Evolutionary conservation across 1,140 invertebrate species (phyloP).

Genomic region (Euwallacea similis): DNA sequence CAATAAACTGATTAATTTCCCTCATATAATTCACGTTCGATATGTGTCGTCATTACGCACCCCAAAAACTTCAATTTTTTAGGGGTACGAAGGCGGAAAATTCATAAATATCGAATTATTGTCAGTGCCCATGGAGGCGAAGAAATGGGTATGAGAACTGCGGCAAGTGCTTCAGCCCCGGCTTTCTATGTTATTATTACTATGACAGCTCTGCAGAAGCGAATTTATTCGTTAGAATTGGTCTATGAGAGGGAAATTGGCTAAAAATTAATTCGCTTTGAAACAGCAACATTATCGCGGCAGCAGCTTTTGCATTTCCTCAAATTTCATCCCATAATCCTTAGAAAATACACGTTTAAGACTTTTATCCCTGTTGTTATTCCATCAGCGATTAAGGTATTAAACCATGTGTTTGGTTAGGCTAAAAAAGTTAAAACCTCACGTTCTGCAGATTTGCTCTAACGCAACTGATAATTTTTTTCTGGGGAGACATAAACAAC

Average conservation of each 20-base stretch:
- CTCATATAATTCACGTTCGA: too few relatives aligned
- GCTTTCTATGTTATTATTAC: too few relatives aligned
- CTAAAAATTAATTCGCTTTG: too few relatives aligned
- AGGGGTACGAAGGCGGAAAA: not conserved
- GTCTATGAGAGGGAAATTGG: too few relatives aligned
- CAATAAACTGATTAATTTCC: too few relatives aligned
- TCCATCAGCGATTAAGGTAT: slow-evolving; percentile 23
- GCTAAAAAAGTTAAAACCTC: slow-evolving; percentile 32
- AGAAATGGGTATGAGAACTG: slow-evolving; percentile 3
- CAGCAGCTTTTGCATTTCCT: slow-evolving; percentile 8
- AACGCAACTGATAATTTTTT: slow-evolving; percentile 12
- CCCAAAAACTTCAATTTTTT: not conserved
- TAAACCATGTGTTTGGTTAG: slow-evolving; percentile 24
- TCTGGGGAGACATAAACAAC: slow-evolving; percentile 11
- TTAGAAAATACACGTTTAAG: slow-evolving; percentile 23
- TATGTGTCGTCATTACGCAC: too few relatives aligned
- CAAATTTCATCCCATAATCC: slow-evolving; percentile 16
- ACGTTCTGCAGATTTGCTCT: slow-evolving; percentile 27
- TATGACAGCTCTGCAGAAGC: not conserved
- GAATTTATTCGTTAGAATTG: too few relatives aligned
- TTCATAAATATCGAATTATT: slow-evolving; percentile 12
- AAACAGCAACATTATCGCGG: not conserved
- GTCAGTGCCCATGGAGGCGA: slow-evolving; percentile 8
- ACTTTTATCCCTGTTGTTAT: slow-evolving; percentile 37
- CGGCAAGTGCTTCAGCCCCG: slow-evolving; percentile 8